Conservation (phyloP, 2,797 vertebrate species). For the Acanthiza pusilla region DNA sequence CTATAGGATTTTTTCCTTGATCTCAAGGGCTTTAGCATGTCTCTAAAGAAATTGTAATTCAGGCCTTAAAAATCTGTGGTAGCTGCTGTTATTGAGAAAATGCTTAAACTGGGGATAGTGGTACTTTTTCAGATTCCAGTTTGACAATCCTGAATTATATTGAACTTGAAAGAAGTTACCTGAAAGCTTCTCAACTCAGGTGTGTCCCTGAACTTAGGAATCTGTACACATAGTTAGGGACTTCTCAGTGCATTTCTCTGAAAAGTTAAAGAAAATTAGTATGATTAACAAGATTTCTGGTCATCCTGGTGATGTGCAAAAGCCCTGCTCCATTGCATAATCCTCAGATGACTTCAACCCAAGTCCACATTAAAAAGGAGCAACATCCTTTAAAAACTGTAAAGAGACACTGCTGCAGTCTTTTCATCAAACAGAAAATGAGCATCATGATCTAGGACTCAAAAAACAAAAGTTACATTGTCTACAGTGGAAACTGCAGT, state of each 20-base stretch:
- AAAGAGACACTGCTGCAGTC: not conserved
- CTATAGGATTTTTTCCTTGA: not conserved
- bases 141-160: not conserved
- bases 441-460: not conserved
- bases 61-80: not conserved
- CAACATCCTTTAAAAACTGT: not conserved
- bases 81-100: not conserved
- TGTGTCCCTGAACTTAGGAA: not conserved
- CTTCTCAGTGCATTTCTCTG: not conserved
- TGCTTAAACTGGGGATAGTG: not conserved
- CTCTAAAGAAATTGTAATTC: not conserved
- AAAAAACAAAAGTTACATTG: not conserved
- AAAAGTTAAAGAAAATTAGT: not conserved
- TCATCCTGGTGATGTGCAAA: not conserved
- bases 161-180: not conserved
- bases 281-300: not conserved
- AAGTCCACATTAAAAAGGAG: not conserved
- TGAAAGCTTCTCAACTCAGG: not conserved
- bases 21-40: not conserved
- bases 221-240: not conserved
- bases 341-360: not conserved
- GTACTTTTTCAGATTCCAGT: not conserved
- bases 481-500: rapidly evolving
- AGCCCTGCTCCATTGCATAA: not conserved
- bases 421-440: not conserved